Conservation (phyloP, 2,797 vertebrate genomes). For the Lithobates pipiens region DNA sequence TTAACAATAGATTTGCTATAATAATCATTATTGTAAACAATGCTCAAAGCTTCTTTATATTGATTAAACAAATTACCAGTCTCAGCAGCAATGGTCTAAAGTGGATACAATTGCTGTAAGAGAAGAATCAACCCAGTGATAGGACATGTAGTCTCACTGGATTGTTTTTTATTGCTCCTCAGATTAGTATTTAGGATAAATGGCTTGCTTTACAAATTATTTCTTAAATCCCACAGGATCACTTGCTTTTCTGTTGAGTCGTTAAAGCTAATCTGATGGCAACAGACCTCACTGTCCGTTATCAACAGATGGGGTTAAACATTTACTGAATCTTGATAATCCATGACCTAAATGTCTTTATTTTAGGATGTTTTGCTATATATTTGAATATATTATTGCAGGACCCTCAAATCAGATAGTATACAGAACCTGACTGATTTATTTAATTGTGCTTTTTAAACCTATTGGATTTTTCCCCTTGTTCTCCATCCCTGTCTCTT, state of each 20-base stretch:
- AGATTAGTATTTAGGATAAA: background rate
- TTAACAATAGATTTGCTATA: background rate
- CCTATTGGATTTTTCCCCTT: too few species aligned
- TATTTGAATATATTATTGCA: slow-evolving; percentile 20
- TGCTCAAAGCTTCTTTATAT: background rate
- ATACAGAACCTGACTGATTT: too few species aligned
- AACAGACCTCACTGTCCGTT: slow-evolving; percentile 41
- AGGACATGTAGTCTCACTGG: background rate
- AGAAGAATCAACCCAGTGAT: too few species aligned
- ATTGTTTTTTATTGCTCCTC: background rate
- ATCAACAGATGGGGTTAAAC: slow-evolving; percentile 38
- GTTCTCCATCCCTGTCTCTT: too few species aligned
- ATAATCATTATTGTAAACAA: background rate
- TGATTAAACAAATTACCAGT: background rate
- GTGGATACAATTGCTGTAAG: too few species aligned
- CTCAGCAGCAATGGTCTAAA: background rate
- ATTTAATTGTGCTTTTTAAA: too few species aligned
- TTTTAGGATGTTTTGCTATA: background rate
- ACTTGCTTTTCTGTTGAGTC: slow-evolving; percentile 26
- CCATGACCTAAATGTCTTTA: slow-evolving; percentile 33
- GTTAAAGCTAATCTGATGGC: slow-evolving; percentile 50
- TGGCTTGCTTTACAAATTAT: slow-evolving; percentile 17
- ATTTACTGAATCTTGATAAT: slow-evolving; percentile 35
- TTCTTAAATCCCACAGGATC: slow-evolving; percentile 25
- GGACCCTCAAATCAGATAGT: background rate